A percentile compares a stretch with the other conserved stretches of the same genome.
phyloP scores from a whole-genome alignment of 2,797 vertebrate species.

The Zalophus californianus region DNA sequence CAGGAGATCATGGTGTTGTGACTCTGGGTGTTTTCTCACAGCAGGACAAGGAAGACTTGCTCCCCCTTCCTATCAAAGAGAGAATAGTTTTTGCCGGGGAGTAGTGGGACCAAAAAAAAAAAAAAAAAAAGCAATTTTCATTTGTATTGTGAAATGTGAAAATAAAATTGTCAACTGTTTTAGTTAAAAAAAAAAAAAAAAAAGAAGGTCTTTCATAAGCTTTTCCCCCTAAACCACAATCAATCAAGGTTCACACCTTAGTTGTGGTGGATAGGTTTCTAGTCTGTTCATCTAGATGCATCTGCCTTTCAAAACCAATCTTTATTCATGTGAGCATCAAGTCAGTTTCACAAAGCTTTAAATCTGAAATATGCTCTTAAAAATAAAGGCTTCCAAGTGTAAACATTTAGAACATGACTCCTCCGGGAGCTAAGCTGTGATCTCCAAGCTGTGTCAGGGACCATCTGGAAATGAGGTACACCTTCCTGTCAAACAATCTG shows the following conservation, averaged over 20 bases:
- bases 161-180: too few species aligned
- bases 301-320: background rate
- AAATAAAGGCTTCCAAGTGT: conserved; percentile 15
- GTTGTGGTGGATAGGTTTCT: background rate
- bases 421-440: background rate
- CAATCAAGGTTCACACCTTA: background rate
- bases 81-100: too few species aligned
- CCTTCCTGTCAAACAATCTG: background rate
- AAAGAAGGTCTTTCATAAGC: background rate
- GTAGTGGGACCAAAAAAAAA: too few species aligned
- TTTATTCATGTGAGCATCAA: background rate
- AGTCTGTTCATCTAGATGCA: background rate
- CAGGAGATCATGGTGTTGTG: too few species aligned
- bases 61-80: too few species aligned
- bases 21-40: too few species aligned
- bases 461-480: conserved; percentile 9
- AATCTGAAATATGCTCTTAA: conserved; percentile 2
- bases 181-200: too few species aligned
- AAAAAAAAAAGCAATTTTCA: too few species aligned
- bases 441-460: background rate
- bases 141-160: too few species aligned
- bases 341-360: background rate
- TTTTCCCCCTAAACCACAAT: background rate
- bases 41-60: too few species aligned
- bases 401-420: conserved; percentile 25